Conservation (phyloP, 2,888 invertebrate species). For the Alviniconcha strummeri region DNA sequence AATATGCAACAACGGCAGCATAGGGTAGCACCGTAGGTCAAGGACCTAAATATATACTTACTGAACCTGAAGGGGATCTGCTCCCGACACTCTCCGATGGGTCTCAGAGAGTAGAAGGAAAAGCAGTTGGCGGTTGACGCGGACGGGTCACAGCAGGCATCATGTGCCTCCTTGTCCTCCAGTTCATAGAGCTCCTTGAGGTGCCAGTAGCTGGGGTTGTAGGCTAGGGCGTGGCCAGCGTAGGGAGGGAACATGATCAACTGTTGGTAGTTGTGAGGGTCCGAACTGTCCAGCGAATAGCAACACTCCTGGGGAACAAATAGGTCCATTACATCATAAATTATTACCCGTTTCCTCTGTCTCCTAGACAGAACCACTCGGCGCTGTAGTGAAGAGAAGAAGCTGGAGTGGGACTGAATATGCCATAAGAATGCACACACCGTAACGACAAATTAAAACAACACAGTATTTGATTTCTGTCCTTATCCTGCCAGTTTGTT, state of each 20-base stretch:
- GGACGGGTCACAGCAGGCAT: neutral
- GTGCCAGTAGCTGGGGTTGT: neutral
- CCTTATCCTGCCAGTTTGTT: too few relatives aligned
- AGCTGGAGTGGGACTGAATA: too few relatives aligned
- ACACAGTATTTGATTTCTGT: too few relatives aligned
- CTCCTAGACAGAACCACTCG: too few relatives aligned
- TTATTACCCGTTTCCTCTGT: too few relatives aligned
- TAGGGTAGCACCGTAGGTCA: too few relatives aligned
- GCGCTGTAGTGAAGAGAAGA: too few relatives aligned
- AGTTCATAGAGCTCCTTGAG: neutral
- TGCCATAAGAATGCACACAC: too few relatives aligned
- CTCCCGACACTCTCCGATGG: neutral
- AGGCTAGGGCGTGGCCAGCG: neutral
- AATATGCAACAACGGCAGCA: too few relatives aligned
- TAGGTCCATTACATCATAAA: too few relatives aligned
- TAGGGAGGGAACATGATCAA: neutral
- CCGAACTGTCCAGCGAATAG: neutral
- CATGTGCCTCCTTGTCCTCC: slow-evolving; percentile 11
- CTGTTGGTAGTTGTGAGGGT: neutral
- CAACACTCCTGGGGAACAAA: neutral
- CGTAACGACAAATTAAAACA: too few relatives aligned
- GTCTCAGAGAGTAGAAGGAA: neutral
- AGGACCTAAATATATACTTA: neutral
- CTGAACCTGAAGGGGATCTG: neutral
- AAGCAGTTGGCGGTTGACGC: neutral